Conservation (phyloP, 1,140 invertebrate species). For the Orchesella cincta region DNA sequence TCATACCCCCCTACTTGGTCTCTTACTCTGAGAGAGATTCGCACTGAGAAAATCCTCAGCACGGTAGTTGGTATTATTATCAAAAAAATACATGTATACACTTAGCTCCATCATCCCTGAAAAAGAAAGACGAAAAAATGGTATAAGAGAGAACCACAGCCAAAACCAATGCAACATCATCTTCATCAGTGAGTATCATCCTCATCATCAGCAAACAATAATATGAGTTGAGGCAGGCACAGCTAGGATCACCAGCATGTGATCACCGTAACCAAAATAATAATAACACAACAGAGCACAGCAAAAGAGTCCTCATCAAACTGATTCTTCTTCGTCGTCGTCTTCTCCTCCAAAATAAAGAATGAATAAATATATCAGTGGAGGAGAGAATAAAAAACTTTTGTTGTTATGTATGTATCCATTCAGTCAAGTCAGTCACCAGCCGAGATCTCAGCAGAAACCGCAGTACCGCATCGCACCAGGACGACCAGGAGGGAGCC, state of each 20-base stretch:
- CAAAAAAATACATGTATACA: constrained; percentile 38
- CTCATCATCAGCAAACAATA: constrained; percentile 20
- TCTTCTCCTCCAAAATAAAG: not conserved
- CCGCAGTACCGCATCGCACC: constrained; percentile 28
- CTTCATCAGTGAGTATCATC: not conserved
- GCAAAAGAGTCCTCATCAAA: constrained; percentile 2
- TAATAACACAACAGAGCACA: not conserved
- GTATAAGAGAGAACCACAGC: too few relatives aligned
- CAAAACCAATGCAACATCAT: constrained; percentile 19
- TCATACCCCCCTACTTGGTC: constrained; percentile 47
- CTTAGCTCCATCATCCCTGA: constrained; percentile 40
- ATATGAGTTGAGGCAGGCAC: constrained; percentile 23
- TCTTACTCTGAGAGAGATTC: constrained; percentile 42
- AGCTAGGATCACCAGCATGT: constrained; percentile 23
- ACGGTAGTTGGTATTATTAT: constrained; percentile 52
- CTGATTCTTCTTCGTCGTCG: not conserved
- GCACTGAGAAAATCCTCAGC: constrained; percentile 50
- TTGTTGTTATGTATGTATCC: not conserved
- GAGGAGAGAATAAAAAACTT: not conserved
- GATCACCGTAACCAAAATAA: constrained; percentile 24
- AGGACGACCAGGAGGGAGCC: constrained; percentile 16
- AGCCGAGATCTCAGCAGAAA: constrained; percentile 21
- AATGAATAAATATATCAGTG: not conserved
- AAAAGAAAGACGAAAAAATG: too few relatives aligned
- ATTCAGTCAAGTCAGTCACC: constrained; percentile 20